Base-by-base conservation (phyloP, 2,888 invertebrate species). In the Calliphora vomitoria region DNA sequence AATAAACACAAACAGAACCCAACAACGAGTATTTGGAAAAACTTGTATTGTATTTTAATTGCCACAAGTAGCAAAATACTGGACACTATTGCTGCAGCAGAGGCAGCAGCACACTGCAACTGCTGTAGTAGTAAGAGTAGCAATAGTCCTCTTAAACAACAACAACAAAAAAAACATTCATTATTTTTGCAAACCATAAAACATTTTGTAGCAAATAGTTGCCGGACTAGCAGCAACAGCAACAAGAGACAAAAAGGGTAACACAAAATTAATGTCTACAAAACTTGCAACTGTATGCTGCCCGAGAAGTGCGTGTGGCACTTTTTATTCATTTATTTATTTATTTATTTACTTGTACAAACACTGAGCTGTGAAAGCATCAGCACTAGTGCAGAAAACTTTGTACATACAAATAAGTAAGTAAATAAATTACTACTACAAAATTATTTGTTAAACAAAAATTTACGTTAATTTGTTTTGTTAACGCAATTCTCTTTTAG, bases 241-340 rank as follows among this genome's bases (percentile, higher is more conserved):
- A 78, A 75, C 78, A 8, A 62, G 20, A 74, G 35, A 75, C 80
- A 83, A 83, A 85, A 88, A 82, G 25, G 55, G 74, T 78, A 76
- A 20, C 44, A 71, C 69, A 75, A 85, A 69, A 81, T 85, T 85
- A 62, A 85, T 81, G 85, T 85, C 74, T 81, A 75, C 44, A 62
- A 81, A 64, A 55, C 50, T 75, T 85, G 80, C 74, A 62, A 69
- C 75, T 68, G 86, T 78, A 20, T 38, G 72, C 38, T 58, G 13
- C 15, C 15, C 35, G 18, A 38, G 78, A 44, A 76, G 75, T 81
- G 85, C 80, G 85, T 81, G 85, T 85, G 85, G 85, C 85, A 75
- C 69, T 81, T 76, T 47, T 20, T 75, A 15, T 71, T 44, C 41
- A 66, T 66, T 20, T 58, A 62, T 44, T 55, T 58, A 18, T 31